A percentile compares a stretch with the other conserved stretches of the same genome.
phyloP scores from a whole-genome alignment of 2,888 invertebrate genomes.

The Eutolmus rufibarbis region DNA sequence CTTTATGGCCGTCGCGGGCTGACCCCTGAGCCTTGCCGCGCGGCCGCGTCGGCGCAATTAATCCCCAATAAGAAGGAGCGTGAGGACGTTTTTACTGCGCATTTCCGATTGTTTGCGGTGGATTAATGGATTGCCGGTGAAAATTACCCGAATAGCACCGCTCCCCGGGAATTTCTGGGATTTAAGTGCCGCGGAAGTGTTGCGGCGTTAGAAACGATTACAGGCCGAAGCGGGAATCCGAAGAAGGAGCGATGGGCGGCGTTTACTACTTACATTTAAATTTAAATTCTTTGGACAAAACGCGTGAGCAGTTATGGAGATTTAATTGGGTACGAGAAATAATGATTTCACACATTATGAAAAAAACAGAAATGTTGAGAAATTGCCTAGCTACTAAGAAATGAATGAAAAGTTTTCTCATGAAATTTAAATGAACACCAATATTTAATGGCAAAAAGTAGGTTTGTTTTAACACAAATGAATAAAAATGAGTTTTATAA shows the following conservation, averaged over 20 bases:
- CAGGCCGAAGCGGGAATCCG: background rate
- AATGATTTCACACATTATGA: background rate
- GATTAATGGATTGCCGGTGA: slow-evolving; percentile 17
- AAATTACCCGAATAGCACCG: background rate
- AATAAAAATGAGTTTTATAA: too few species aligned
- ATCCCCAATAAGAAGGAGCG: slow-evolving; percentile 15
- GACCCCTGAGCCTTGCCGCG: background rate
- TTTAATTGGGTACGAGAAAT: background rate
- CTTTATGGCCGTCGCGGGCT: background rate
- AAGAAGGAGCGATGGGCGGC: background rate
- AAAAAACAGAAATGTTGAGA: background rate
- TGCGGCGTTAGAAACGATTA: background rate
- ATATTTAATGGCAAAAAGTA: too few species aligned
- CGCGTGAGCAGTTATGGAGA: background rate
- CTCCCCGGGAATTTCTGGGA: background rate
- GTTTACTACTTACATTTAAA: background rate
- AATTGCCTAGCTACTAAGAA: background rate
- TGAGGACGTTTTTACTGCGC: slow-evolving; percentile 27
- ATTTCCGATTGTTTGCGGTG: slow-evolving; percentile 36
- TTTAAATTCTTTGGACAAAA: background rate
- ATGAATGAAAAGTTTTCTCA: background rate
- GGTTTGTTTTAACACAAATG: too few species aligned
- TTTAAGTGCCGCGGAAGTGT: background rate
- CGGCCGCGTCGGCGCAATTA: slow-evolving; percentile 2
- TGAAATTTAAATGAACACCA: background rate